Evolutionary conservation across 2,113 vertebrate species (phyloP).

Genomic region (Gasterosteus nipponicus): DNA sequence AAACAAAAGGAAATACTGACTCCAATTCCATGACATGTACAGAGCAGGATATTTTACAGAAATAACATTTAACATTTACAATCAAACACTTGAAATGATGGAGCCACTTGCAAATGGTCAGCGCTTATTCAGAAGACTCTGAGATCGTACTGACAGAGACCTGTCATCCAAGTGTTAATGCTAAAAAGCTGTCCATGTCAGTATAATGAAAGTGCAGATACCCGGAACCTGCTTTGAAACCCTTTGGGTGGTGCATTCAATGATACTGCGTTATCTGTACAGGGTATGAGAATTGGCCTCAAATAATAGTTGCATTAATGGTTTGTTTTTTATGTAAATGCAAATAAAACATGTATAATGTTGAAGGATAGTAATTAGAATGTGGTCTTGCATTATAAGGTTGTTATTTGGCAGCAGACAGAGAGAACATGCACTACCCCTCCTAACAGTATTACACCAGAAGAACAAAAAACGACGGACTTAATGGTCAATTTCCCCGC

Average conservation of each 20-base stretch:
- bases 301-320: neutral
- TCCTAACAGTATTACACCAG: neutral
- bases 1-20: neutral
- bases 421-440: neutral
- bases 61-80: no score
- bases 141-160: neutral
- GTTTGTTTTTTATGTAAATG: neutral
- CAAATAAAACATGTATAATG: neutral
- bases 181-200: neutral
- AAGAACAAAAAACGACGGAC: neutral
- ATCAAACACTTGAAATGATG: no score
- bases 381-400: neutral
- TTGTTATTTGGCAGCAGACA: neutral
- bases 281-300: neutral
- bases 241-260: conserved; percentile 14
- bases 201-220: neutral
- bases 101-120: neutral
- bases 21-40: conserved; percentile 13
- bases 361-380: neutral
- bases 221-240: neutral
- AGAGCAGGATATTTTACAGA: no score
- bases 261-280: neutral
- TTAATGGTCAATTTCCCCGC: neutral
- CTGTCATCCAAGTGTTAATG: neutral
- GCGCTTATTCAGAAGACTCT: conserved; percentile 12